Evolutionary conservation across 2,888 invertebrate species (phyloP).

Genomic region (Erebia palarica): DNA sequence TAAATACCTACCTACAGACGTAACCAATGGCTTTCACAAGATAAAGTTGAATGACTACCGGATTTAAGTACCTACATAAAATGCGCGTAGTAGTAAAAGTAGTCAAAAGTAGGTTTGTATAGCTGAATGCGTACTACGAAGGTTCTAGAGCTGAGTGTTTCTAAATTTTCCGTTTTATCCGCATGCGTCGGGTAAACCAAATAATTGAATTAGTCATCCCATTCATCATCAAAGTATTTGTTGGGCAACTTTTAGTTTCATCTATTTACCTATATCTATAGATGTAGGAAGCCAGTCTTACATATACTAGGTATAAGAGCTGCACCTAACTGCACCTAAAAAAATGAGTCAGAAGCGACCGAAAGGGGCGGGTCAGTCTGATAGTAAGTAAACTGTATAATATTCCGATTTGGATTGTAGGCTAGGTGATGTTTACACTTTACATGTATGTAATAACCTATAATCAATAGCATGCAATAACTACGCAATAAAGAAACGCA

Average conservation of each 20-base stretch:
- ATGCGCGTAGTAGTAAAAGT: constrained; percentile 27
- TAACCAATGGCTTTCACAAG: constrained; percentile 27
- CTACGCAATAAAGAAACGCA: constrained; percentile 12
- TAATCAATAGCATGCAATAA: constrained; percentile 7
- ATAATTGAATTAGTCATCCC: too few species aligned
- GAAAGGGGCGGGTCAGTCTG: too few species aligned
- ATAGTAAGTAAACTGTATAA: not conserved
- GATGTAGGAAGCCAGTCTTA: too few species aligned
- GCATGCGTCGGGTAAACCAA: too few species aligned
- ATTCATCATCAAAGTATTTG: too few species aligned
- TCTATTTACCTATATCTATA: too few species aligned
- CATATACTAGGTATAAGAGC: too few species aligned
- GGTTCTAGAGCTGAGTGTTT: constrained; percentile 31
- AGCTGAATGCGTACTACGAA: constrained; percentile 27
- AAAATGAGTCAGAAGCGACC: too few species aligned
- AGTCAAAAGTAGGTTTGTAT: constrained; percentile 33
- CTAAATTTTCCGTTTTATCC: not conserved
- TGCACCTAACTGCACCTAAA: too few species aligned
- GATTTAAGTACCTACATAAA: constrained; percentile 11
- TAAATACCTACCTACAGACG: not conserved
- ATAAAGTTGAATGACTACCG: constrained; percentile 22
- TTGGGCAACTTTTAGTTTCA: too few species aligned
- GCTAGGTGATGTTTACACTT: not conserved
- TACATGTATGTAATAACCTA: constrained; percentile 5
- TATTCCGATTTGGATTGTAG: not conserved